Evolutionary conservation across 2,888 invertebrate genomes (phyloP), one percentile per base, ranked within the genome.

Genomic region (Oxyteleia sp.): DNA sequence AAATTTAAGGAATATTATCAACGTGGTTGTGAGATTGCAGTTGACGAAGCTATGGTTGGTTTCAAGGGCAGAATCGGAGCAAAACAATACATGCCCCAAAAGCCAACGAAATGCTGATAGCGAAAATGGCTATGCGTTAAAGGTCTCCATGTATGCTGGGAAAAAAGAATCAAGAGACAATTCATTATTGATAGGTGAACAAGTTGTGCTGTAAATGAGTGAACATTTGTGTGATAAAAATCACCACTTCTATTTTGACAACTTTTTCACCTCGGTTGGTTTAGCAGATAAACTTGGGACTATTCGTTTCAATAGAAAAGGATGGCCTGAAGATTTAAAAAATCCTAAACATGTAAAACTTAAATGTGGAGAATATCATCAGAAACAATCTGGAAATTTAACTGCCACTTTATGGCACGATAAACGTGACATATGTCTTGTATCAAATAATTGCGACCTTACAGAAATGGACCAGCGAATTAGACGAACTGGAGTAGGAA

Each of bases 71-170:
- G 75, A 23, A 10, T 78, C 15, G 16, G 18, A 16, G 49, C 63
- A 13, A 80, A 80, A 23, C 83, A 84, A 41, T 84, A 84, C 11
- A 69, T 71, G 61, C 83, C 75, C 3, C 18, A 43, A 15, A 80
- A 80, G 35, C 75, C 79, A 1, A 71, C 75, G 1, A 79, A 83
- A 43, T 74, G 71, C 80, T 8, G 80, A 79, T 18, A 43, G 26
- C 23, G 2, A 53, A 23, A 80, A 49, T 47, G 76, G 71, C 1
- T 68, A 55, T 38, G 53, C 51, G 1, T 32, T 68, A 11, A 55
- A 41, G 29, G 7, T 55, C 4, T 29, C 69, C 18, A 26, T 84
- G 18, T 80, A 84, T 57, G 29, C 18, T 8, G 76, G 84, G 3
- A 74, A 74, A 49, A 69, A 79, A 64, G 55, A 57, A 20, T n/a